These are phyloP conservation scores for Orthosia gracilis DNA, from an alignment of 2,888 invertebrate genomes.

Conservation along the genomic window DNA sequence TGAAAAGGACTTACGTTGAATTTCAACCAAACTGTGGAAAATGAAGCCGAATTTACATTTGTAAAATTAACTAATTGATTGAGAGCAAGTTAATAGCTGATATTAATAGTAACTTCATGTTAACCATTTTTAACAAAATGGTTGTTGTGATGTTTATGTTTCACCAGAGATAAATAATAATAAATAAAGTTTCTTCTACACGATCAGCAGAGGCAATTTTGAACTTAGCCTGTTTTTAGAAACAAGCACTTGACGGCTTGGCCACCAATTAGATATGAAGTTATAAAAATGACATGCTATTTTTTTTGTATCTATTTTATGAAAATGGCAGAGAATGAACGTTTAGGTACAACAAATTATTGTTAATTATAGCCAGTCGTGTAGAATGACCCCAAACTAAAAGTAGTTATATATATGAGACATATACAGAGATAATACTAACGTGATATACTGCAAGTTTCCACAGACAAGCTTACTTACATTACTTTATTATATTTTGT, in stretches of 20 bases:
- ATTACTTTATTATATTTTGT: conserved; percentile 70
- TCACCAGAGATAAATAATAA: conserved; percentile 1
- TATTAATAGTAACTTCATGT: background rate
- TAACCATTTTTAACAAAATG: background rate
- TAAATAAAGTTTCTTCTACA: conserved; percentile 20
- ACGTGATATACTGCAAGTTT: conserved; percentile 52
- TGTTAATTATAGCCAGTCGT: background rate
- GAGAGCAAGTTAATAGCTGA: background rate
- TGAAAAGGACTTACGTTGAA: conserved; percentile 11
- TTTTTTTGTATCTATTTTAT: background rate
- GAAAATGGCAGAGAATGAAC: background rate
- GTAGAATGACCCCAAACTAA: conserved; percentile 36
- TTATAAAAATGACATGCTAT: background rate
- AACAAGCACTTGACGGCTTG: background rate
- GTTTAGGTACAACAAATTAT: too few relatives aligned
- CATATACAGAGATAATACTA: conserved; percentile 46
- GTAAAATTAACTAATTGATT: background rate
- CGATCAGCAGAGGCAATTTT: background rate
- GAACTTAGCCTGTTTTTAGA: too few relatives aligned
- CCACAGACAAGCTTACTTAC: conserved; percentile 76
- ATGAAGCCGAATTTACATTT: background rate
- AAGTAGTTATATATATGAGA: conserved; percentile 41
- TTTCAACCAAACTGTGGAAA: background rate
- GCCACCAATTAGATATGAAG: background rate
- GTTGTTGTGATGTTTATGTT: conserved; percentile 13